Evolutionary conservation across 2,113 vertebrate genomes (phyloP), one percentile per base, ranked within the genome.

Genomic region (Thinocorus orbignyianus): DNA sequence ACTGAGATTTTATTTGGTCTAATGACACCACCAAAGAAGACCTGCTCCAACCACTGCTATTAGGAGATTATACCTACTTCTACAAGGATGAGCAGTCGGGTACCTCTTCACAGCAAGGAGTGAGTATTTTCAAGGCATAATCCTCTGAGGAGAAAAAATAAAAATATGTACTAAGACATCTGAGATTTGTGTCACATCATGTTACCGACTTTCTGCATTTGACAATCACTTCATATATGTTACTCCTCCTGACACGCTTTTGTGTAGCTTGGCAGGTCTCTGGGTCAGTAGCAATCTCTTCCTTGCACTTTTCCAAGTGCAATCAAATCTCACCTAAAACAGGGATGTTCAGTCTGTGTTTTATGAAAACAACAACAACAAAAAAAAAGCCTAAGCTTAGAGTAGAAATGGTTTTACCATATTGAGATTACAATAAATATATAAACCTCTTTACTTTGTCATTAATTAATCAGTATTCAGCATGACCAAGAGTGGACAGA

Each of bases 41-140:
- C 17, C n/a, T 58, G 3, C 22, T 71, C 15, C 0, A 1, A 52
- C 8, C 0, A 1, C 25, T 72, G 16, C 20, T 64, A 17, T 37
- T 31, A 52, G 17, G 33, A 86, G 61, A 42, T 69, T 83, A 37
- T 11, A 82, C 17, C 4, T 60, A 15, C 7, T 17, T 30, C 23
- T 41, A 17, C 15, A 57, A 58, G 65, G 8, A 61, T 44, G 8
- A 85, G 13, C 14, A 93, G 22, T 39, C n/a, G 26, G 17, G 44
- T 82, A 13, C 11, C 8, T 90, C 80, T 85, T 39, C 46, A 52
- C 5, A 74, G 10, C 7, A 81, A 70, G 12, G 25, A 35, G 17
- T 24, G 28, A 61, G 33, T n/a, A 18, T 68, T 68, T 92, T 66
- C 49, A 64, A 31, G 76, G 8, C 14, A 35, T 25, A 70, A 60